Conservation (phyloP, 1,140 invertebrate genomes). For the Macrocentrus cingulum region DNA sequence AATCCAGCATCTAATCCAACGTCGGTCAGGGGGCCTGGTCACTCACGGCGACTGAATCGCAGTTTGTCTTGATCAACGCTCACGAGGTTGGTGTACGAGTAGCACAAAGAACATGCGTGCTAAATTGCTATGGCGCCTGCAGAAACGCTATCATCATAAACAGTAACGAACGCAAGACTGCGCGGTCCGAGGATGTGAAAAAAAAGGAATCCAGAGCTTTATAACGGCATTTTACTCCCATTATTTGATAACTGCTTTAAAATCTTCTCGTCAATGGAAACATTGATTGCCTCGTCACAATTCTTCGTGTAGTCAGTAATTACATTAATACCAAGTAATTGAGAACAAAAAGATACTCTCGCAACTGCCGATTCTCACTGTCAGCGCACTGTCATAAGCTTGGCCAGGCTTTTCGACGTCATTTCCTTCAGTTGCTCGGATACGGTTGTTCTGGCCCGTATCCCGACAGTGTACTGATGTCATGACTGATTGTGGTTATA, state of each 20-base stretch:
- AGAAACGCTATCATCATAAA: conserved; percentile 72
- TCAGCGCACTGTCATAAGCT: conserved; percentile 66
- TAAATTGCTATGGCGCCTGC: conserved; percentile 70
- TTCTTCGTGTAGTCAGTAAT: conserved; percentile 63
- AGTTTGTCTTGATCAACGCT: conserved; percentile 67
- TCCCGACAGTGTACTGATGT: conserved; percentile 62
- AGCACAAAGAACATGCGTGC: conserved; percentile 75
- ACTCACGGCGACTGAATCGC: conserved; percentile 61
- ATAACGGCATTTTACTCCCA: conserved; percentile 78
- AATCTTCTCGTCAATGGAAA: conserved; percentile 68
- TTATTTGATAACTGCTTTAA: conserved; percentile 73
- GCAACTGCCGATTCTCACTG: conserved; percentile 64
- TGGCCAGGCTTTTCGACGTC: conserved; percentile 62
- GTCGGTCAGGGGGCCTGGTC: conserved; percentile 43
- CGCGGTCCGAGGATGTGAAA: conserved; percentile 68
- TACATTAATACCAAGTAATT: conserved; percentile 72
- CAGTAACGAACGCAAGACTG: conserved; percentile 71
- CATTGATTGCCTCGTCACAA: conserved; percentile 47
- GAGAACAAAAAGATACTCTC: conserved; percentile 68
- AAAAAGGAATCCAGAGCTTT: conserved; percentile 79
- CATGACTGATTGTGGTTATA: conserved; percentile 64
- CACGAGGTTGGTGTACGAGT: conserved; percentile 68
- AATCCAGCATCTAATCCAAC: conserved; percentile 33
- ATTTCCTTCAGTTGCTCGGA: conserved; percentile 70
- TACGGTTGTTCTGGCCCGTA: conserved; percentile 67